Evolutionary conservation across 2,888 invertebrate genomes (phyloP).

Genomic region (Hipparchia semele): DNA sequence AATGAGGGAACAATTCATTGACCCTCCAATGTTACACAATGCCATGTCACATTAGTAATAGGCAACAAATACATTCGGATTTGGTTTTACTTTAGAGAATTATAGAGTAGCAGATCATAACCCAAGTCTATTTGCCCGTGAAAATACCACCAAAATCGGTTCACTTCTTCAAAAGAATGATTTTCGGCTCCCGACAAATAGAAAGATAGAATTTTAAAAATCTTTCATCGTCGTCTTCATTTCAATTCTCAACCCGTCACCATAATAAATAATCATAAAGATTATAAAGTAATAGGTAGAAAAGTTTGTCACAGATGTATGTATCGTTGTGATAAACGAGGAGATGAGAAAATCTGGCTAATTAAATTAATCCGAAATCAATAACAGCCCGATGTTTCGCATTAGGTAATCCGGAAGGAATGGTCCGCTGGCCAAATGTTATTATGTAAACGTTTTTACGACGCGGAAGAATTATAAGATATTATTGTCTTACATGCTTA

Average conservation of each 20-base stretch:
- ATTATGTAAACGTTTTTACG: not conserved
- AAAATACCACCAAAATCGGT: too few species aligned
- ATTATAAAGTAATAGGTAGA: not conserved
- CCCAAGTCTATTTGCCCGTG: too few species aligned
- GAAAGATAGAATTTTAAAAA: too few species aligned
- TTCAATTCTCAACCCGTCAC: too few species aligned
- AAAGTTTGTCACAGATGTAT: not conserved
- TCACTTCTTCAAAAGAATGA: too few species aligned
- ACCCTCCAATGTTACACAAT: conserved; percentile 48
- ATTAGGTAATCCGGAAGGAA: not conserved
- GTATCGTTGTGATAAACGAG: not conserved
- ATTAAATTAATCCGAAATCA: conserved; percentile 8
- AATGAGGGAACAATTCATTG: conserved; percentile 76
- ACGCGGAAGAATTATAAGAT: not conserved
- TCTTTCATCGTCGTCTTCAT: too few species aligned
- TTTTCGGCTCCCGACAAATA: too few species aligned
- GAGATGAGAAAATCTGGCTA: not conserved
- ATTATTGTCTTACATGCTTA: not conserved
- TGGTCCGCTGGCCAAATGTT: not conserved
- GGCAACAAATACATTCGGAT: not conserved
- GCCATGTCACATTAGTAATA: conserved; percentile 20
- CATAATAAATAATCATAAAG: too few species aligned
- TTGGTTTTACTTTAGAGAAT: not conserved
- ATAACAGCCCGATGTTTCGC: not conserved
- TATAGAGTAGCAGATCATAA: not conserved